Base-by-base conservation (phyloP, 2,797 vertebrate genomes). In the Crocodylus rhombifer region DNA sequence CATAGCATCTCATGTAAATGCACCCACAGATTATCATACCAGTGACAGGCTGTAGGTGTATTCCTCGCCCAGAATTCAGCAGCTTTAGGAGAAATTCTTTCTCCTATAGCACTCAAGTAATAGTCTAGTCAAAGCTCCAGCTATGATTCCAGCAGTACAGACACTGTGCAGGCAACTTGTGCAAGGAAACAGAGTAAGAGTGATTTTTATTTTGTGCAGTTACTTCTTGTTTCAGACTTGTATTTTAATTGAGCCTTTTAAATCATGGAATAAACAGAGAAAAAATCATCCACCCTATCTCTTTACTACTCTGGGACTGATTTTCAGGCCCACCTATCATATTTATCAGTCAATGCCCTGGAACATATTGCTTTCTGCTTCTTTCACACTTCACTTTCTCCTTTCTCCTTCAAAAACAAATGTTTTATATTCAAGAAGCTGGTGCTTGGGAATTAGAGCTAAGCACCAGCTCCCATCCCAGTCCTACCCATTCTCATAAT, bases 401-500 rank as follows among this genome's bases (percentile, higher is more conserved):
- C 60, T 90, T 80, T 90, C 71, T 69, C 56, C 92, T 82, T 92
- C 80, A 83, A 92, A 87, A 62, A 62, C 82, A 94, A 95, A 90
- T 21, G 60, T 86, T 82, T 51, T 71, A 67, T 25, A 55, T 30
- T 36, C 5, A 65, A 84, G 89, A 71, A 90, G 86, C 86, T 62
- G 71, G 90, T 60, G 88, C 71, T 51, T 51, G 42, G 42, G 10
- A 51, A 51, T 82, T 89, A 23, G 87, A 91, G 91, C 88, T 90
- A 95, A 84, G 15, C 36, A 26, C 75, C 69, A 57, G 82, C 89
- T 92, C 69, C 86, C 93, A 91, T 92, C 93, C 94, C 94, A 94
- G 94, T 92, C 86, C 63, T 61, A 28, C 87, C 88, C 62, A 92
- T 81, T 93, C 65, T 80, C 82, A 89, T 76, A 94, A 87, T 71